Base-by-base conservation (phyloP, 2,888 invertebrate genomes). In the Conus canariensis region DNA sequence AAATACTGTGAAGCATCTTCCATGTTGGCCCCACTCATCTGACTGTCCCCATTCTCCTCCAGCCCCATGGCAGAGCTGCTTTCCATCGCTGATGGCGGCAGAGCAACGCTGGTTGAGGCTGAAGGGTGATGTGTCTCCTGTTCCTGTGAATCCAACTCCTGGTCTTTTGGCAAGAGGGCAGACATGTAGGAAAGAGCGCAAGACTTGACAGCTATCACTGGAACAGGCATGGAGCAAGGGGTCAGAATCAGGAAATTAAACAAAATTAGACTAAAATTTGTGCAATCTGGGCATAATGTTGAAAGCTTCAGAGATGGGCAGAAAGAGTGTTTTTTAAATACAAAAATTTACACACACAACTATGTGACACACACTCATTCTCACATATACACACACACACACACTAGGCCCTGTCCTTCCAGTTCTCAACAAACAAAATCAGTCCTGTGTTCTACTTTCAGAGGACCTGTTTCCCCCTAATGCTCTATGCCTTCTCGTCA, bases 141-240 rank as follows among this genome's bases (percentile, higher is more conserved):
- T 10, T 98, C 98, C 95, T 98, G 98, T 80, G 95, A 94, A 95
- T 99, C 99, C 96, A 99, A 98, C 74, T 99, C 98, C 97, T 99
- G 99, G 97, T 99, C 99, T 93, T 98, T 98, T 0, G 99, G 99
- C 94, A 99, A 96, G 59, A 99, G 97, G 7, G 99, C 98, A 91
- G 98, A 97, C 82, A 98, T 96, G 95, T 99, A 99, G 3, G 98
- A 97, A 10, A 98, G 98, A 0, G 97, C 95, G 92, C 97, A 97
- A 0, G 98, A 98, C 95, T 98, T 98, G 95, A 98, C 98, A 4
- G 98, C 98, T 95, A 99, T 99, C 94, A 99, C 98, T 98, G 97
- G 89, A 97, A 96, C 3, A 88, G 45, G 45, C 45, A 45, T 45
- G 3, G 45, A 45, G 45, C 45, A 80, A 88, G 12, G 25, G 25